Percentiles rank a stretch among this genome's conserved stretches.
Evolutionary conservation across 2,113 vertebrate species (phyloP).

Genomic region (Burhinus oedicnemus): DNA sequence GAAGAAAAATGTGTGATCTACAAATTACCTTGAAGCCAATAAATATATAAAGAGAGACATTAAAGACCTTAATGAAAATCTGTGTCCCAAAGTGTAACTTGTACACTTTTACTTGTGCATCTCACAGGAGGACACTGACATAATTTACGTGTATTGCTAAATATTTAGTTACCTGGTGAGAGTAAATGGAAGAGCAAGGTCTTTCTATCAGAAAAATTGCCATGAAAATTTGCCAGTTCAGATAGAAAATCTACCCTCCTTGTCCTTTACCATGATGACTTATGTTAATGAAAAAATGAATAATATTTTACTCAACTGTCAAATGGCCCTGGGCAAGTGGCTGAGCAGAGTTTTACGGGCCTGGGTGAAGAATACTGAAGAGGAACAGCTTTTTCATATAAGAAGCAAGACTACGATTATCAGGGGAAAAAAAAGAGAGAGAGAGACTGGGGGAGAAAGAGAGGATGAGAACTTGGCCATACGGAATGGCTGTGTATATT

Average conservation of each 20-base stretch:
- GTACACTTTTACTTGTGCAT: not conserved
- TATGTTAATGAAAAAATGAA: not conserved
- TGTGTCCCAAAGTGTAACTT: not conserved
- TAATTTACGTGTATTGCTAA: not conserved
- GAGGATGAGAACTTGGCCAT: not conserved
- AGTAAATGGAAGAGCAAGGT: not conserved
- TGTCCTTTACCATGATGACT: not conserved
- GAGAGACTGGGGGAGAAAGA: not conserved
- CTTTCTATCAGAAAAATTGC: not conserved
- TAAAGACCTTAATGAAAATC: not conserved
- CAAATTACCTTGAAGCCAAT: not conserved
- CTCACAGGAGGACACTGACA: not conserved
- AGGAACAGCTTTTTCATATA: not conserved
- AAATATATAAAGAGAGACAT: not conserved
- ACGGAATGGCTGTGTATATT: not conserved
- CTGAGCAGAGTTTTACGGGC: not conserved
- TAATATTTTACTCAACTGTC: not conserved
- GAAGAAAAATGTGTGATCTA: not conserved
- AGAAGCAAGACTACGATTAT: not conserved
- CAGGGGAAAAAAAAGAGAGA: not conserved
- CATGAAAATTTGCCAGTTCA: not conserved
- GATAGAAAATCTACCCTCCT: not conserved
- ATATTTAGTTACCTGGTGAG: not conserved
- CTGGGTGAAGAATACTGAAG: not conserved
- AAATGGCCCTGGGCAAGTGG: not conserved